Percentiles rank a stretch among this genome's conserved stretches.
Conservation (phyloP, 2,113 vertebrate genomes). For the Kryptolebias marmoratus region DNA sequence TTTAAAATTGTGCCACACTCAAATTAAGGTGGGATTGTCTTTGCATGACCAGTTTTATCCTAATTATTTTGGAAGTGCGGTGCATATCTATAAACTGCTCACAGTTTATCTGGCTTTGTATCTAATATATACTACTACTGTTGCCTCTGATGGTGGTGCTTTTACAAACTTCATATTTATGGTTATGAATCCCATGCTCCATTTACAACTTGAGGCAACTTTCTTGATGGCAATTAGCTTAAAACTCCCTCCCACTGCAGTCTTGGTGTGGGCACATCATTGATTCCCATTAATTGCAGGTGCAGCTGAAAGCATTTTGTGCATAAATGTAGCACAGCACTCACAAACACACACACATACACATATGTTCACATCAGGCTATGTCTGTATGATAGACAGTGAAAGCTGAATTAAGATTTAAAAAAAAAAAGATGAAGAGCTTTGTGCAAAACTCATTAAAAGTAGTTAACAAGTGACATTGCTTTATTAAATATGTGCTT, state of each 20-base stretch:
- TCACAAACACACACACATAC: neutral
- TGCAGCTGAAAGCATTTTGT: constrained; percentile 36
- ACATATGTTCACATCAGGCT: constrained; percentile 32
- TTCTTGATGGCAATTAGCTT: constrained; percentile 50
- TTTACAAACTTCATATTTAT: constrained; percentile 11
- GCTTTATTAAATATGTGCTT: constrained; percentile 63
- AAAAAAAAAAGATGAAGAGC: constrained; percentile 44
- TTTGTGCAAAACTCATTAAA: constrained; percentile 60
- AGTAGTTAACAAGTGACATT: constrained; percentile 64
- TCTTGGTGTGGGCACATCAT: constrained; percentile 36
- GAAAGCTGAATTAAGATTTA: constrained; percentile 54
- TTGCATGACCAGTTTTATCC: constrained; percentile 66
- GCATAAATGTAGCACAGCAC: constrained; percentile 36
- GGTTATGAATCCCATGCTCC: constrained; percentile 12
- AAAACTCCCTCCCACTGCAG: constrained; percentile 37
- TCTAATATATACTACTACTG: constrained; percentile 3
- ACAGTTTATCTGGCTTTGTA: constrained; percentile 41
- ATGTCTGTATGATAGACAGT: constrained; percentile 44
- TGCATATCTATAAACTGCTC: constrained; percentile 33
- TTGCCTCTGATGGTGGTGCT: neutral
- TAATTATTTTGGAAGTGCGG: constrained; percentile 35
- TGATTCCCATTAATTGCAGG: constrained; percentile 66
- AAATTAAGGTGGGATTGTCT: constrained; percentile 65
- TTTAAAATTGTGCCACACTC: constrained; percentile 57
- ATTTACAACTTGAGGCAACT: constrained; percentile 38